Base-by-base conservation (phyloP, 2,888 invertebrate species). In the Drosophila prostipennis region DNA sequence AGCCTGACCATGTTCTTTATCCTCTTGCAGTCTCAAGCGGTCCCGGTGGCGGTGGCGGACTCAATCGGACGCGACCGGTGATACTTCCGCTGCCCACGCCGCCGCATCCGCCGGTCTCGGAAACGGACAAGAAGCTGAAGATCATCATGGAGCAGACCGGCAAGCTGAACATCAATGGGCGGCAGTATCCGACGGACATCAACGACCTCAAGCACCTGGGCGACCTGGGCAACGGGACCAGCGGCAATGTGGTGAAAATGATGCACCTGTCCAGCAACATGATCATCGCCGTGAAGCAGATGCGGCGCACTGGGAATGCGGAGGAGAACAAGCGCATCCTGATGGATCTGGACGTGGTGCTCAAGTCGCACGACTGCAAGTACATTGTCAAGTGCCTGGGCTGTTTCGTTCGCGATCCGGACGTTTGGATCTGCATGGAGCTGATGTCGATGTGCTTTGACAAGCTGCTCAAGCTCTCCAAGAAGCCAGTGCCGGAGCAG, bases 371-470 rank as follows among this genome's bases (percentile, higher is more conserved):
- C 89, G 98, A 98, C 92, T 99, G 99, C 92, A 96, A 96, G 39
- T 98, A 96, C 93, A 99, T 99, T 83, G 99, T 99, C 81, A 95
- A 98, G 91, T 99, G 99, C 92, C 94, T 98, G 89, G 99, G 99
- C 43, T 99, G 98, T 93, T 99, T 99, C 93, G 98, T 99, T 59
- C 98, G 98, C 0, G 97, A 98, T 91, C 96, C 97, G 1, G 98
- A 99, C 92, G 99, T 99, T 0, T 99, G 99, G 98, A 99, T 99
- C 90, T 99, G 99, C 92, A 99, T 99, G 99, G 99, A 99, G 93
- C 94, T 99, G 79, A 99, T 99, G 99, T 96, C 98, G 13, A 98
- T 98, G 19, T 99, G 99, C 93, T 96, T 99, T 91, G 99, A 99
- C 92, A 99, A 99, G 93, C 93, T 99, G 89, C 93, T 99, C 72